Evolutionary conservation across 2,113 vertebrate genomes (phyloP).

Genomic region (Zonotrichia leucophrys): DNA sequence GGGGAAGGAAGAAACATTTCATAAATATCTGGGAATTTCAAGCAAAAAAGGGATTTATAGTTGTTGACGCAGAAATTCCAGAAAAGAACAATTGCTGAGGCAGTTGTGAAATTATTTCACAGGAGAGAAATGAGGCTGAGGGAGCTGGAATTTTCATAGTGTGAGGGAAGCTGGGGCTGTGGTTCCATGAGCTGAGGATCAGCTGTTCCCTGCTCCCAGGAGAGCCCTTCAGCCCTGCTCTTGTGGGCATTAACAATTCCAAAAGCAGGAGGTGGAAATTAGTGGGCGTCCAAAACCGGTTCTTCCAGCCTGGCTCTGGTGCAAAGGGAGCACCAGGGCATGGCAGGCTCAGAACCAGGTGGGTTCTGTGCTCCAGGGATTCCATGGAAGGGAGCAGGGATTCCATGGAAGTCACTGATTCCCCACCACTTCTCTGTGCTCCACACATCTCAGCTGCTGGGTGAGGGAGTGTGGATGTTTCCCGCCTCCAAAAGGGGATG

Average conservation of each 20-base stretch:
- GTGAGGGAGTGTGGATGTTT: rapidly evolving
- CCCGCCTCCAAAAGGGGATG: background rate
- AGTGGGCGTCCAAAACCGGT: background rate
- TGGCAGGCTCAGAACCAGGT: background rate
- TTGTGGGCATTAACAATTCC: background rate
- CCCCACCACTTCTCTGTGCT: background rate
- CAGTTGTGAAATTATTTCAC: background rate
- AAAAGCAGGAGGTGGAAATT: background rate
- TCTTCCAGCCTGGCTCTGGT: background rate
- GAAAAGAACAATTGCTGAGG: background rate
- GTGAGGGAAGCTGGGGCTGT: background rate
- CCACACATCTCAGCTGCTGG: rapidly evolving
- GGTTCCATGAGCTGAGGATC: background rate
- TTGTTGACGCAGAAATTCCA: background rate
- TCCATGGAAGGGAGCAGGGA: too few relatives aligned
- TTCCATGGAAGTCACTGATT: background rate
- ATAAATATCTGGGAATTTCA: background rate
- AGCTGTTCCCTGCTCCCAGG: background rate
- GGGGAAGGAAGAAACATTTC: background rate
- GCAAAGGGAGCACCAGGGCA: background rate
- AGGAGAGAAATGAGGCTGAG: background rate
- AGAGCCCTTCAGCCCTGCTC: background rate
- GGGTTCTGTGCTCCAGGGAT: background rate
- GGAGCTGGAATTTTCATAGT: background rate
- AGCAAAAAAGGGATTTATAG: background rate